Percentiles rank a stretch among this genome's conserved stretches.
Conservation (phyloP, 1,140 invertebrate genomes). For the Cherax destructor region DNA sequence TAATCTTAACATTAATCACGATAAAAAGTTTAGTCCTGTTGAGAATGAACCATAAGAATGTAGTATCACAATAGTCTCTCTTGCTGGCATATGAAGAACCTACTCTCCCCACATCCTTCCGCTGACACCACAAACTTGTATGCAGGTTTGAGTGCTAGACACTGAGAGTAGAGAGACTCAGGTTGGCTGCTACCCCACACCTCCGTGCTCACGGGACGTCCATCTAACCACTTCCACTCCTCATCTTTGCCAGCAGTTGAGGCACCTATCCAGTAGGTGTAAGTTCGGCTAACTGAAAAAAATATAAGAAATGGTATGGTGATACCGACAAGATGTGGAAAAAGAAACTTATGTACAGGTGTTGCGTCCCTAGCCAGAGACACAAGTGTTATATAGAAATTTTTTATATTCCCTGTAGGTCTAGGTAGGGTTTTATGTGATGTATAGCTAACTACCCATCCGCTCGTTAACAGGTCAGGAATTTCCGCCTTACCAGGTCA, state of each 20-base stretch:
- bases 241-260: not conserved
- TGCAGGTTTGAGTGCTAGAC: constrained; percentile 27
- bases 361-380: no score
- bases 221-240: constrained; percentile 11
- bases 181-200: constrained; percentile 2
- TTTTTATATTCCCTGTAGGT: no score
- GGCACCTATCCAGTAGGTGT: constrained; percentile 42
- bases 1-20: no score
- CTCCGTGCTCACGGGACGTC: not conserved
- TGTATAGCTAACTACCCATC: no score
- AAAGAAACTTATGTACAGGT: no score
- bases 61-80: constrained; percentile 27
- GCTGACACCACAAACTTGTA: constrained; percentile 36
- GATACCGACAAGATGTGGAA: no score
- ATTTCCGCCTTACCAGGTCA: no score
- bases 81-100: constrained; percentile 50
- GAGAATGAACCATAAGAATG: not conserved
- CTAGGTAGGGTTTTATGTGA: no score
- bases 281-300: constrained; percentile 37
- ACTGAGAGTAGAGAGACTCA: not conserved
- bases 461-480: no score
- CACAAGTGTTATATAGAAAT: no score
- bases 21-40: no score
- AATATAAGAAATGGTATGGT: no score
- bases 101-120: constrained; percentile 32